These are phyloP conservation scores for Apodemus speciosus DNA, from an alignment of 2,113 vertebrate genomes.

Conservation along the genomic window DNA sequence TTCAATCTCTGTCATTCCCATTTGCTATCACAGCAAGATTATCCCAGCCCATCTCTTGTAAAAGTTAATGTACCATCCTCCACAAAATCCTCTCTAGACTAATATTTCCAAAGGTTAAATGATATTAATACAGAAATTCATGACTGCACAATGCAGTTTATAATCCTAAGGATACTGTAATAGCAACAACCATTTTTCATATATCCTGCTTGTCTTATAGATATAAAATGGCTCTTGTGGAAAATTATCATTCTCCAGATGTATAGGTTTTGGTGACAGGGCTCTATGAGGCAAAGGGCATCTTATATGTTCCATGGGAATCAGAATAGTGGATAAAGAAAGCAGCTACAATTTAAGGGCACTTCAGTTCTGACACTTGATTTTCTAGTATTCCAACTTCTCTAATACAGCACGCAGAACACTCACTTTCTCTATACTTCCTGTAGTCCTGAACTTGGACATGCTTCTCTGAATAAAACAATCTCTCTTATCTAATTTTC, in stretches of 20 bases:
- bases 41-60: constrained; percentile 69
- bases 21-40: constrained; percentile 65
- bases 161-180: constrained; percentile 76
- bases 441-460: background rate
- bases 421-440: background rate
- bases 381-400: background rate
- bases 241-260: constrained; percentile 76
- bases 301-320: constrained; percentile 20
- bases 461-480: background rate
- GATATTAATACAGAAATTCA: constrained; percentile 69
- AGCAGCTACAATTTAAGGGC: background rate
- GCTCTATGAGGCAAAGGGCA: constrained; percentile 44
- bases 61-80: constrained; percentile 72
- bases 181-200: constrained; percentile 64
- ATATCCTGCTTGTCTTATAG: constrained; percentile 30
- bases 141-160: constrained; percentile 71
- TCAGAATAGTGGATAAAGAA: constrained; percentile 59
- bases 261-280: constrained; percentile 59
- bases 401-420: background rate
- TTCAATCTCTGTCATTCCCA: constrained; percentile 34
- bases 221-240: constrained; percentile 73
- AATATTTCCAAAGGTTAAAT: constrained; percentile 81
- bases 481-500: background rate
- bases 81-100: constrained; percentile 68
- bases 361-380: background rate